These are phyloP conservation scores for Dorcus hopei DNA, from an alignment of 2,888 invertebrate species.

Conservation along the genomic window DNA sequence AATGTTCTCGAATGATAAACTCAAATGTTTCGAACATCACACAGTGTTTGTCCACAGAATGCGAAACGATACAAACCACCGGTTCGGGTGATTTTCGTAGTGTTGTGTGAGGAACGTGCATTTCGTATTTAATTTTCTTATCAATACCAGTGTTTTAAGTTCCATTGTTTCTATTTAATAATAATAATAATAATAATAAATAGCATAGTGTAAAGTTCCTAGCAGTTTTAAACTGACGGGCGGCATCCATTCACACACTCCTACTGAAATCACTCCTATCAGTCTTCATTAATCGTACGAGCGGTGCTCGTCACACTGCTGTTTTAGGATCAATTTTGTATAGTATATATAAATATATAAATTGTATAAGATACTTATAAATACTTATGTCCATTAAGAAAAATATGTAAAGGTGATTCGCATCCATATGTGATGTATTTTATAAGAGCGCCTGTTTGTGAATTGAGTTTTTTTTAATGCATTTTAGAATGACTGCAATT, in stretches of 20 bases:
- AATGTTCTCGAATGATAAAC: slow-evolving; percentile 40
- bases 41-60: slow-evolving; percentile 11
- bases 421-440: slow-evolving; percentile 46
- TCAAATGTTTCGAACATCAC: slow-evolving; percentile 13
- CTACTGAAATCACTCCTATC: slow-evolving; percentile 5
- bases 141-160: slow-evolving; percentile 3
- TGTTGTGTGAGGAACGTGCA: background rate
- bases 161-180: slow-evolving; percentile 4
- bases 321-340: slow-evolving; percentile 50
- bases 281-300: slow-evolving; percentile 22
- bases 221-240: slow-evolving; percentile 8
- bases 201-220: slow-evolving; percentile 19
- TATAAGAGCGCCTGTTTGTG: slow-evolving; percentile 31
- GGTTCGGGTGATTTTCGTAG: slow-evolving; percentile 1
- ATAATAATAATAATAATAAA: slow-evolving; percentile 3
- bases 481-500: slow-evolving; percentile 41
- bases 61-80: background rate
- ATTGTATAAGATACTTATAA: slow-evolving; percentile 46
- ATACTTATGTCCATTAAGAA: slow-evolving; percentile 42
- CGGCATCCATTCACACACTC: background rate
- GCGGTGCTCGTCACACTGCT: slow-evolving; percentile 22
- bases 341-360: slow-evolving; percentile 44
- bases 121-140: slow-evolving; percentile 4
- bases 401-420: slow-evolving; percentile 28
- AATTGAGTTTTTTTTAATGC: slow-evolving; percentile 30